Evolutionary conservation across 2,797 vertebrate genomes (phyloP), one percentile per base, ranked within the genome.

Genomic region (Parauchenoglanis ngamensis): DNA sequence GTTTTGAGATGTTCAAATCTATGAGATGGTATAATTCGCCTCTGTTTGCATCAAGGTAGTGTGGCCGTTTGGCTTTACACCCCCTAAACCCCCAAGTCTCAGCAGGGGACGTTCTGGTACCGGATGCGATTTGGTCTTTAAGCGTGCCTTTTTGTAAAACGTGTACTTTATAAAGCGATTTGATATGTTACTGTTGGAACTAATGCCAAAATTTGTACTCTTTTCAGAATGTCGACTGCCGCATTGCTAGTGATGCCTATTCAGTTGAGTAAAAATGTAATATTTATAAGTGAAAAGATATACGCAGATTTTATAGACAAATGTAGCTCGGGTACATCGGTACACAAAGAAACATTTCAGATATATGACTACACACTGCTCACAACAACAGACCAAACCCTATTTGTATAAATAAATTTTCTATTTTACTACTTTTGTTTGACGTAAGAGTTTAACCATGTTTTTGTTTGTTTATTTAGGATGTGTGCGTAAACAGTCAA

Each of bases 341-440:
- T 85, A 54, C 92, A 94, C 93, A 90, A 85, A 92, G 86, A 90
- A 93, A 91, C 89, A 90, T 93, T 94, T 92, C 93, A 94, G 93
- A 93, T 94, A 94, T 96, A 96, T 97, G 97, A 96, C 98, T 97
- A 97, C 94, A 94, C 94, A 94, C 94, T 94, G 90, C 96, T 90
- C 87, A 90, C 90, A 90, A 95, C 92, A 92, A 94, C 96, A 97
- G 97, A 97, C 97, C 97, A 98, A 98, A 98, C 96, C 96, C 96
- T 97, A 97, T 98, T 98, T 98, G 97, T 98, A 98, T 96, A 96
- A 96, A 95, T 97, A 98, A 97, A 97, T 8, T 97, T 98, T 98
- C 97, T 99, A 98, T 98, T 98, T 99, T 98, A 98, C 96, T 98
- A 97, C 96, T 92, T 96, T 94, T 92, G 95, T 97, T 97, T 99